phyloP scores from a whole-genome alignment of 2,797 vertebrate genomes.

The Pangasius larnaudii region DNA sequence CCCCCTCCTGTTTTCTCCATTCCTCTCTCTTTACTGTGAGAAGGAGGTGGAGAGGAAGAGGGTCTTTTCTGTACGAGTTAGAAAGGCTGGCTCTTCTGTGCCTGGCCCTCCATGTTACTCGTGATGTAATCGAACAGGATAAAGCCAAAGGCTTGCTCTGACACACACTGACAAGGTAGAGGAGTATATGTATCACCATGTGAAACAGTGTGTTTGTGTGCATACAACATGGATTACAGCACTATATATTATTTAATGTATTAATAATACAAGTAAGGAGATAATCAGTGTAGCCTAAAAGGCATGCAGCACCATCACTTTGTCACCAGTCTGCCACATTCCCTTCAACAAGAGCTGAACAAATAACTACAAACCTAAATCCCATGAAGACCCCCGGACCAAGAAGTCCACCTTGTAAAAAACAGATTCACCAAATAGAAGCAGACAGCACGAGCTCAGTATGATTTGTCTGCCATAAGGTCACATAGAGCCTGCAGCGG shows the following conservation, averaged over 20 bases:
- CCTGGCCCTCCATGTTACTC: constrained; percentile 74
- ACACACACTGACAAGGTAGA: constrained; percentile 67
- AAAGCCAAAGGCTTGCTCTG: constrained; percentile 82
- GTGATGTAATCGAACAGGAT: constrained; percentile 87
- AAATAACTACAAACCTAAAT: background rate
- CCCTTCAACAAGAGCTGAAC: background rate
- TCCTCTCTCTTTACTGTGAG: constrained; percentile 27
- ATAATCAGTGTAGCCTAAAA: background rate
- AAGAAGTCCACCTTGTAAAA: background rate
- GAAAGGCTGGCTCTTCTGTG: constrained; percentile 65
- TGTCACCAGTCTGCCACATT: background rate
- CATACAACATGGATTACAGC: constrained; percentile 7
- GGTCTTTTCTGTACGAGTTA: constrained; percentile 6
- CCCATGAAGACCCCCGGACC: background rate
- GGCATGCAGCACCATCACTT: background rate
- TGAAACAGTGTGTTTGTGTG: background rate
- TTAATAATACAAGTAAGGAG: background rate
- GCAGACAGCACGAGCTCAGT: background rate
- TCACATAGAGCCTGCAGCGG: background rate
- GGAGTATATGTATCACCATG: constrained; percentile 40
- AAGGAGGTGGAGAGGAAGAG: constrained; percentile 18
- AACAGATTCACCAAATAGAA: background rate
- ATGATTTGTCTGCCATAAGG: background rate
- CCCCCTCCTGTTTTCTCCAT: constrained; percentile 34
- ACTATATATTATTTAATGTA: background rate